phyloP scores from a whole-genome alignment of 2,888 invertebrate genomes.

The Thera obeliscata region DNA sequence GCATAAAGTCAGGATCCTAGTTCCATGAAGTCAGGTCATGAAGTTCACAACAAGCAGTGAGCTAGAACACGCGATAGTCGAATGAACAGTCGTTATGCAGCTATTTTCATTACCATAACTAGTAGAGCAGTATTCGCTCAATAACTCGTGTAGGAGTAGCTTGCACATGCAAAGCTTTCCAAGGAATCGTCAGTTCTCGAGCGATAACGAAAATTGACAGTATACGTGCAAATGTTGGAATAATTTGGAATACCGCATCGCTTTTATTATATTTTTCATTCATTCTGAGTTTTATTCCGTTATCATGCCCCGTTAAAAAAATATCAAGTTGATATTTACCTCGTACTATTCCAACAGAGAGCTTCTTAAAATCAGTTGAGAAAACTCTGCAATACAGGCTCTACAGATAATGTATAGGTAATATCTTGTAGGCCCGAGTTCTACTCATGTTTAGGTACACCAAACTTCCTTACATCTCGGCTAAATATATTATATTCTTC shows the following conservation, averaged over 20 bases:
- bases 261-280: no score
- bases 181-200: conserved; percentile 23
- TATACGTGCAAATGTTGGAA: background rate
- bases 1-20: conserved; percentile 17
- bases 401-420: no score
- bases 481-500: conserved; percentile 21
- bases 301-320: no score
- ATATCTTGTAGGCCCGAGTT: no score
- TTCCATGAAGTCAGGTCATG: conserved; percentile 43
- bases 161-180: conserved; percentile 32
- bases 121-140: conserved; percentile 4
- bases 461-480: conserved; percentile 14
- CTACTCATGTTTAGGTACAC: background rate
- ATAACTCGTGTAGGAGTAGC: background rate
- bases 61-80: conserved; percentile 64
- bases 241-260: no score
- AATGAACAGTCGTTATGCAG: conserved; percentile 45
- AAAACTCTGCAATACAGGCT: no score
- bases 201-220: background rate
- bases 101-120: conserved; percentile 40
- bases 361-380: no score
- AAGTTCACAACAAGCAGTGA: conserved; percentile 47
- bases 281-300: no score
- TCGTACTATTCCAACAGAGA: no score
- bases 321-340: no score